Evolutionary conservation across 2,797 vertebrate genomes (phyloP), one percentile per base, ranked within the genome.

Genomic region (Spea hammondii): DNA sequence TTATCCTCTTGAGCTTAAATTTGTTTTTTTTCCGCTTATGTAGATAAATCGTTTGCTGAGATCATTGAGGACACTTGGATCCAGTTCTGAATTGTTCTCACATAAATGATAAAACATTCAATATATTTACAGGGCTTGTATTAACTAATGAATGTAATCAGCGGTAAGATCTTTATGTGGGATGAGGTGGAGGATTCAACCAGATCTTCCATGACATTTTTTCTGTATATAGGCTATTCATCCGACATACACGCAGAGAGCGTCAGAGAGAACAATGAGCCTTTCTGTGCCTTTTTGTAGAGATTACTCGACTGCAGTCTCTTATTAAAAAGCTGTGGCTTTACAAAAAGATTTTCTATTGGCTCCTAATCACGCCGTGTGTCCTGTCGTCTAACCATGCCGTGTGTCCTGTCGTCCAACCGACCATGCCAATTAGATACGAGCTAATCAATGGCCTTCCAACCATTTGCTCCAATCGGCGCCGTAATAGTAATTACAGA

Each of bases 241-340:
- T 0, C 76, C 60, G 68, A 51, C 83, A 12, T 69, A 8, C 8
- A 59, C 66, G 81, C 62, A 55, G 62, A 82, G 53, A 50, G 51
- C 44, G 51, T 83, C 32, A 70, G 53, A 46, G 14, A 4, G 4
- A 4, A 5, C 72, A 71, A 71, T 72, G 49, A 65, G 51, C n/a
- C 69, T 67, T 13, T 62, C 54, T 76, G 45, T 69, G 71, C 7
- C 50, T 79, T 6, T n/a, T 6, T n/a, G 72, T 14, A 46, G 44
- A 72, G 66, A 73, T 86, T 72, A 59, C 60, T 14, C 80, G 83
- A 70, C 51, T 84, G 2, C 57, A 53, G 6, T 75, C 54, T 78
- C 84, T 85, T 73, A 60, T 6, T 84, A 46, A 62, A 51, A 51
- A 7, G 3, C 55, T 3, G 50, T 45, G 14, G 5, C 72, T 64